These are phyloP conservation scores for Eupithecia inturbata DNA, from an alignment of 2,888 invertebrate species.

Conservation along the genomic window DNA sequence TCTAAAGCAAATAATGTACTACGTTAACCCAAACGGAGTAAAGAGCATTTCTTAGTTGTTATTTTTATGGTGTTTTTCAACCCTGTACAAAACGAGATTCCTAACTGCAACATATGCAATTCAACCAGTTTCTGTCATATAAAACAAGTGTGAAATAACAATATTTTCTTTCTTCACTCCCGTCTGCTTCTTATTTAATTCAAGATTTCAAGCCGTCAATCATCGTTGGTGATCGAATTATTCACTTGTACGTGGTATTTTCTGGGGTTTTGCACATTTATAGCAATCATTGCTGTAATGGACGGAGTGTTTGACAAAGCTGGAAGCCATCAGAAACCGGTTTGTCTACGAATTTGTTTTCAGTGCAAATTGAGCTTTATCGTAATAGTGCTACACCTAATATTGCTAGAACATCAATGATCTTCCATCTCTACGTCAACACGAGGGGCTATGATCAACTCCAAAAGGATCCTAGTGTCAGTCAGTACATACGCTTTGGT, in stretches of 20 bases:
- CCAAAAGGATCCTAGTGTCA: background rate
- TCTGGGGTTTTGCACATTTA: conserved; percentile 22
- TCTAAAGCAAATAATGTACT: background rate
- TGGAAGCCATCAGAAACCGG: conserved; percentile 2
- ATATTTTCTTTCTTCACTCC: background rate
- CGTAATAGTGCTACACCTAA: background rate
- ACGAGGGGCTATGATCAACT: background rate
- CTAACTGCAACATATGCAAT: conserved; percentile 9
- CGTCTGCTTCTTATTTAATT: conserved; percentile 8
- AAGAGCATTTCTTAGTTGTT: conserved; percentile 9
- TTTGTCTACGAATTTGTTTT: conserved; percentile 7
- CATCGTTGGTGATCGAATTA: conserved; percentile 24
- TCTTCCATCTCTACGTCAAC: background rate
- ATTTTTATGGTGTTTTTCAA: conserved; percentile 23
- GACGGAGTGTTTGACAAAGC: background rate
- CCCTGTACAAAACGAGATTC: conserved; percentile 22
- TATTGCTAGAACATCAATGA: background rate
- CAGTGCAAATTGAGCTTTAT: conserved; percentile 2
- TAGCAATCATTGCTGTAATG: conserved; percentile 26
- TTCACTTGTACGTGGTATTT: conserved; percentile 20
- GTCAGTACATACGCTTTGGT: background rate
- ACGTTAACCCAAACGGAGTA: background rate
- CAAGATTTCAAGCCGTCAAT: conserved; percentile 20
- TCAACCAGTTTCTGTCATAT: conserved; percentile 15
- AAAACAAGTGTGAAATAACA: conserved; percentile 7